Percentiles rank a stretch among this genome's conserved stretches.
These are phyloP conservation scores for Campoletis sonorensis DNA, from an alignment of 1,140 invertebrate species.

Conservation along the genomic window DNA sequence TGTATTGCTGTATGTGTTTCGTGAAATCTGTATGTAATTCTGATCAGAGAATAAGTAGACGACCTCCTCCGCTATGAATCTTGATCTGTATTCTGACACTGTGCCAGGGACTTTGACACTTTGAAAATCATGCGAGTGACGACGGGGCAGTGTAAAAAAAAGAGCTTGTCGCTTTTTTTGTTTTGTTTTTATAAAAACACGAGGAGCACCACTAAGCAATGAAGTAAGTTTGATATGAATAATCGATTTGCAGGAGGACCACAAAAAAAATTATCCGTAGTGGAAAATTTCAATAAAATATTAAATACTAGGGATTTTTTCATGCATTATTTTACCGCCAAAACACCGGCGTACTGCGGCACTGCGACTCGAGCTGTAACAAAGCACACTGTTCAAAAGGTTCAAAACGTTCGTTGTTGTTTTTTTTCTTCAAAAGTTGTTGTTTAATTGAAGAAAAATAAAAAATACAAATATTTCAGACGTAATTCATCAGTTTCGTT, in stretches of 20 bases:
- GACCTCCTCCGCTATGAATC: not conserved
- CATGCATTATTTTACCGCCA: not conserved
- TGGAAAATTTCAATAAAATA: not conserved
- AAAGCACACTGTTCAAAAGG: not conserved
- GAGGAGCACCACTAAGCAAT: no score
- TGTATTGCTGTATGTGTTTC: no score
- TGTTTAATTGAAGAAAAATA: not conserved
- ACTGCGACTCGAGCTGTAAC: not conserved
- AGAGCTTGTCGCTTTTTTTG: not conserved
- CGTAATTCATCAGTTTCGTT: slow-evolving; percentile 1
- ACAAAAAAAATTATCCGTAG: not conserved
- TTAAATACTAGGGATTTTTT: not conserved
- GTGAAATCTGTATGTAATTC: not conserved
- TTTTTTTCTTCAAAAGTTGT: not conserved
- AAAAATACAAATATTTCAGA: not conserved
- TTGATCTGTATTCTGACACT: not conserved
- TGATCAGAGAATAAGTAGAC: not conserved
- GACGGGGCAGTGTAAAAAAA: not conserved
- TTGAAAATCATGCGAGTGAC: not conserved
- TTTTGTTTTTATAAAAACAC: not conserved
- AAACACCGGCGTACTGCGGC: not conserved
- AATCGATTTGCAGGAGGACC: no score
- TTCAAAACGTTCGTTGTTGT: not conserved
- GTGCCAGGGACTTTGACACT: slow-evolving; percentile 10
- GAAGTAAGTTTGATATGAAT: no score